A percentile compares a stretch with the other conserved stretches of the same genome.
Evolutionary conservation across 92 coral and sea anemone genomes (phyloP).

Genomic region (Phenganax stokvisi): DNA sequence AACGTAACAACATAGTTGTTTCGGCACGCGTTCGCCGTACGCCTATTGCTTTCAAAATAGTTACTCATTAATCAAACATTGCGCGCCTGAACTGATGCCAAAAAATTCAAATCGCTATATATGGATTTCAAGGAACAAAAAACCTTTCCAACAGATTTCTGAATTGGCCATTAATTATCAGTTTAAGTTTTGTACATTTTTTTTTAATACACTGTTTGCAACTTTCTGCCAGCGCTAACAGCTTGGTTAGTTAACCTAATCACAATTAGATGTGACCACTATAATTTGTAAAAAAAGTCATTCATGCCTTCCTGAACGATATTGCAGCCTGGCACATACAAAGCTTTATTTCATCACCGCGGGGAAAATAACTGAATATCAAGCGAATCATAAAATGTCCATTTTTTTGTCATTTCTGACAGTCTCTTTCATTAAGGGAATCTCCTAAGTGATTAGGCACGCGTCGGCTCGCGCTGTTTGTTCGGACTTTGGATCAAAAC

Average conservation of each 20-base stretch:
- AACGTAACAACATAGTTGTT: slow-evolving; percentile 2
- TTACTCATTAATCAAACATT: slow-evolving; percentile 7
- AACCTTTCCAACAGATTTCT: not conserved
- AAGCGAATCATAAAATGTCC: slow-evolving; percentile 13
- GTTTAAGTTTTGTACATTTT: not conserved
- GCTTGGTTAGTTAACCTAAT: not conserved
- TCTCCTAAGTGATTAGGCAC: slow-evolving; percentile 20
- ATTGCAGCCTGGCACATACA: slow-evolving; percentile 3
- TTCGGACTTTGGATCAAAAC: not conserved
- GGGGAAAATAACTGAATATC: slow-evolving; percentile 16
- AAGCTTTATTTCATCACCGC: not conserved
- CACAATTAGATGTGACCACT: slow-evolving; percentile 25
- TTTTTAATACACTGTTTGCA: not conserved
- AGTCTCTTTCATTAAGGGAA: not conserved
- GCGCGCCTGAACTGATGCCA: slow-evolving; percentile 9
- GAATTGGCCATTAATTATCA: not conserved
- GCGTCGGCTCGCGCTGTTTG: slow-evolving; percentile 19
- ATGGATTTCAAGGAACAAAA: not conserved
- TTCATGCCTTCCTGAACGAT: slow-evolving; percentile 1
- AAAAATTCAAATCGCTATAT: not conserved
- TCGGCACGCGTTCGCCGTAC: slow-evolving; percentile 34
- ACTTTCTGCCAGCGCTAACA: not conserved
- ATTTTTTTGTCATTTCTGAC: not conserved
- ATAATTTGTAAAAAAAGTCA: slow-evolving; percentile 6
- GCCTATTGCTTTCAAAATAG: slow-evolving; percentile 32